Evolutionary conservation across 2,113 vertebrate species (phyloP).

Genomic region (Periophthalmus modestus): DNA sequence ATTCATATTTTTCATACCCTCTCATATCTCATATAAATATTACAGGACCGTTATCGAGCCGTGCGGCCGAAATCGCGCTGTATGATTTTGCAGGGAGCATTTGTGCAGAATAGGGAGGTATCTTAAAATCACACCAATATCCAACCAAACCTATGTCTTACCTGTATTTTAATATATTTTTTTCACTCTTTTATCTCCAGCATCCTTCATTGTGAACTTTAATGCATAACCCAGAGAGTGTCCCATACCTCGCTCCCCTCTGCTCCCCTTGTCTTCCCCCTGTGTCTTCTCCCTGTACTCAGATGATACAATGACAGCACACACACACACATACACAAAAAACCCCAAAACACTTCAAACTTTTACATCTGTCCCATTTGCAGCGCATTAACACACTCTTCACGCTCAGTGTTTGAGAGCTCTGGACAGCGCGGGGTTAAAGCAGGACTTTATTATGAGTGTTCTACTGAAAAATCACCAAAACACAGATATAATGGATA

Average conservation of each 20-base stretch:
- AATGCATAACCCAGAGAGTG: conserved; percentile 1
- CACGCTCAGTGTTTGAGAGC: neutral
- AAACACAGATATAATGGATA: too few species aligned
- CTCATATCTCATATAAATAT: neutral
- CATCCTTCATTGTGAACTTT: neutral
- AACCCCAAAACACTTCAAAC: conserved; percentile 30
- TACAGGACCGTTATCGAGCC: neutral
- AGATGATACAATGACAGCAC: conserved; percentile 16
- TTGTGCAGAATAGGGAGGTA: too few species aligned
- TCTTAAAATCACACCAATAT: neutral
- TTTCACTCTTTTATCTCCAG: neutral
- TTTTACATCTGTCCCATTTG: conserved; percentile 16
- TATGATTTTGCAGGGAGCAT: too few species aligned
- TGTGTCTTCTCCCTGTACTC: neutral
- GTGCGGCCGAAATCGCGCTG: too few species aligned
- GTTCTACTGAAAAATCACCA: too few species aligned
- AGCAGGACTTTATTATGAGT: neutral
- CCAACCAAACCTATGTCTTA: neutral
- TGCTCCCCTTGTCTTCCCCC: conserved; percentile 12
- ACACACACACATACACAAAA: too few species aligned
- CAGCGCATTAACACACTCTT: neutral
- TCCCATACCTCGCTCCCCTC: neutral
- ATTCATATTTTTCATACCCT: too few species aligned
- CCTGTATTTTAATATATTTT: neutral
- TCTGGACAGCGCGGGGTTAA: neutral